Base-by-base conservation (phyloP, 35 echinoderm and acorn worm genomes). In the Holothuria glaberrima region DNA sequence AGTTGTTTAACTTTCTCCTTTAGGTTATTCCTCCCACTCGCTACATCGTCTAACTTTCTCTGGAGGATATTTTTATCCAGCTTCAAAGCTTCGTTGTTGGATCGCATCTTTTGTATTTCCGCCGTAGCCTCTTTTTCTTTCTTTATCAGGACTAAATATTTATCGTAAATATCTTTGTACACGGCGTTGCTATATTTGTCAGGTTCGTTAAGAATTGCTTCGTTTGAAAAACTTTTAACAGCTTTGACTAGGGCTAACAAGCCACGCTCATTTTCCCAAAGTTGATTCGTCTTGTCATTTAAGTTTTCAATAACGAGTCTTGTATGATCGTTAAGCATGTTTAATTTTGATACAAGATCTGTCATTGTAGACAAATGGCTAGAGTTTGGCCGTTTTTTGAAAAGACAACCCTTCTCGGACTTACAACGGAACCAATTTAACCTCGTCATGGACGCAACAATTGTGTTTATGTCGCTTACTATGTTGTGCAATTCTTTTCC, bases 151-250 rank as follows among this genome's bases (percentile, higher is more conserved):
- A 58, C 48, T 9, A 32, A 27, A 59, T 83, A 83, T 59, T 83
- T 83, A 31, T 58, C 79, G n/a, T 83, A 61, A 4, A 83, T 83
- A 20, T 83, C 58, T 30, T 61, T 83, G 79, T 83, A 61, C 9
- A 83, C 79, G 10, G 79, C 58, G 30, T 59, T 83, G 79, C 46
- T 83, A 30, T 83, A 83, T 17, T 83, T 83, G 5, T 17, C 58
- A 16, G 79, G 79, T 19, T 83, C 79, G 41, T 48, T 58, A 45
- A 83, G 34, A 30, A 83, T 83, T 30, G 79, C 79, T 61, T 83
- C 79, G 20, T 9, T 83, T 28, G 48, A 57, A 48, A 83, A 83
- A 34, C 20, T 58, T n/a, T 34, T 57, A 22, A 83, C 79, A 20
- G 79, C 29, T 61, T 58, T 57, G 17, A 83, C 52, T 3, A 83